Base-by-base conservation (phyloP, 2,888 invertebrate genomes). In the Thymelicus sylvestris region DNA sequence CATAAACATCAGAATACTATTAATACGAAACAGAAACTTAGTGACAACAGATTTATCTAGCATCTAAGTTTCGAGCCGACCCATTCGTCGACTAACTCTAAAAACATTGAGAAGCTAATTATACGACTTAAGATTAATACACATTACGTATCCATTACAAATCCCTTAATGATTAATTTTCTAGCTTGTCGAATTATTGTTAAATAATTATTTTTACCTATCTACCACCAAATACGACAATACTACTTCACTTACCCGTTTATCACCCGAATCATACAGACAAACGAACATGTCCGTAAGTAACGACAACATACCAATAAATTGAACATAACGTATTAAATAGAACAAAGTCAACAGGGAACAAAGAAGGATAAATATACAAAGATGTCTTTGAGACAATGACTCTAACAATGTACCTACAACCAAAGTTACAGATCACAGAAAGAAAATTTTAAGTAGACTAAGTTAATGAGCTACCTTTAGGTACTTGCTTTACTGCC, bases 51-150 rank as follows among this genome's bases (percentile, higher is more conserved):
- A 89, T 91, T 93, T 92, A 89, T 93, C 91, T 89, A 82, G 80
- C 91, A 90, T 79, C 90, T 87, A 81, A 89, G 83, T 84, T 82
- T 80, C 84, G 91, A 90, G 86, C 88, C 85, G 93, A 90, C 93
- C 83, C 93, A 93, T 91, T 88, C 92, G 93, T 93, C 93, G 92
- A 93, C 93, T 93, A 93, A 93, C 91, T 90, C 93, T 93, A 93
- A 93, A 87, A 92, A 92, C 93, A 93, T 88, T 92, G 93, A 93
- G 90, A 93, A 93, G 93, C 93, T 93, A 93, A 90, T 84, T 83
- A 86, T 88, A 89, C 83, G 82, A 84, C 85, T 89, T 89, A 92
- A 72, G 74, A 73, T 76, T 77, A 84, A 85, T 78, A 84, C 82
- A 84, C 78, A 78, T 88, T 83, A 84, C 78, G 78, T 88, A 89